These are phyloP conservation scores for Octomys mimax DNA, from an alignment of 2,797 vertebrate genomes.

Conservation along the genomic window DNA sequence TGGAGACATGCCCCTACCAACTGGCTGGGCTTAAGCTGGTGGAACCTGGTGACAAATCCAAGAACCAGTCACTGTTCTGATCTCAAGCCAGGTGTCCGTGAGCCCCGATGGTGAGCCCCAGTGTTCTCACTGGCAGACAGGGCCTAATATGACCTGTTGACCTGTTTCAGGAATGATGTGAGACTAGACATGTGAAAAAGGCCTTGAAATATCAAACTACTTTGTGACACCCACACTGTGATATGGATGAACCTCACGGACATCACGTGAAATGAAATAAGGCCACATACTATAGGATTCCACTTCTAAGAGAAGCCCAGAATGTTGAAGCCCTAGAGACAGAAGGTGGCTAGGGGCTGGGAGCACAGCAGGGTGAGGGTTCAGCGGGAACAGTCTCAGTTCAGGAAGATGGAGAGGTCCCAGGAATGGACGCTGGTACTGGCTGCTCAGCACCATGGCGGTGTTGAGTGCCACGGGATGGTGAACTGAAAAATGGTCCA, in stretches of 20 bases:
- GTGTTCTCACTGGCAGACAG: too few relatives aligned
- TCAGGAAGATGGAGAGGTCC: background rate
- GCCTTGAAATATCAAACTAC: background rate
- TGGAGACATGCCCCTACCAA: fast-evolving
- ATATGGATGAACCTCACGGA: background rate
- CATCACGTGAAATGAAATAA: fast-evolving
- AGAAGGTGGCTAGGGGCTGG: background rate
- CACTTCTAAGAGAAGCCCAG: fast-evolving
- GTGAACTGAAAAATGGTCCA: background rate
- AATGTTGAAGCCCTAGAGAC: background rate
- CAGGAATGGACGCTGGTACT: fast-evolving
- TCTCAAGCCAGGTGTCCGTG: fast-evolving
- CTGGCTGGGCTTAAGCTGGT: fast-evolving
- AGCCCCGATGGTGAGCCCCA: background rate
- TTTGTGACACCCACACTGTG: background rate
- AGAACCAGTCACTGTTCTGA: background rate
- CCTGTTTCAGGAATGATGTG: fast-evolving
- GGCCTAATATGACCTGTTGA: background rate
- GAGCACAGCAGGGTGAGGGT: fast-evolving
- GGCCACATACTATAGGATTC: background rate
- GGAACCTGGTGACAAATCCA: too few relatives aligned
- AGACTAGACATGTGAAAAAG: background rate
- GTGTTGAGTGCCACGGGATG: background rate
- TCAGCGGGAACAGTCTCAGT: background rate
- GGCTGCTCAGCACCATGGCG: fast-evolving